Conservation (phyloP, 2,888 invertebrate species). For the Nomada ruficornis region DNA sequence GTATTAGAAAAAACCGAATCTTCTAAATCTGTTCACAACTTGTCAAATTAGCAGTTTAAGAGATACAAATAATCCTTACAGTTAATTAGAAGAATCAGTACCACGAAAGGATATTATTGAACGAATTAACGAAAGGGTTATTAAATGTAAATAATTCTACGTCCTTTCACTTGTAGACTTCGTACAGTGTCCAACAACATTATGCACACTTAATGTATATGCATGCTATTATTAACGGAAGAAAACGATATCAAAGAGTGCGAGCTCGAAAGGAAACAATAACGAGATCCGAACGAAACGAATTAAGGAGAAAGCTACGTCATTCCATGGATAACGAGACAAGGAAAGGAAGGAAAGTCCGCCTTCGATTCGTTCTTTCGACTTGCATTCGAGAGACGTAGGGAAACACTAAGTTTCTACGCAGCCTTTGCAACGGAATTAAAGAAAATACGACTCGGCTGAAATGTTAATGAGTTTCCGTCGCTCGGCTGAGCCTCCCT, state of each 20-base stretch:
- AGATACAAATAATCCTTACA: too few species aligned
- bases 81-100: too few species aligned
- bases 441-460: conserved; percentile 43
- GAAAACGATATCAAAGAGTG: not conserved
- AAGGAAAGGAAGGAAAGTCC: not conserved
- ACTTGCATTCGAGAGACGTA: conserved; percentile 33
- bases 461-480: conserved; percentile 48
- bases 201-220: too few species aligned
- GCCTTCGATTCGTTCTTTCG: conserved; percentile 18
- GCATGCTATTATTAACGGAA: too few species aligned
- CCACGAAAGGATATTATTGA: too few species aligned
- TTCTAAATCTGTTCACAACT: too few species aligned
- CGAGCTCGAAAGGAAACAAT: conserved; percentile 18
- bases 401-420: conserved; percentile 39
- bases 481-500: conserved; percentile 18
- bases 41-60: too few species aligned
- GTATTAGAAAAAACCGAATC: too few species aligned
- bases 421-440: conserved; percentile 34
- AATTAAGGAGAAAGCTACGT: conserved; percentile 27
- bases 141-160: not conserved
- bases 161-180: too few species aligned
- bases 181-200: too few species aligned
- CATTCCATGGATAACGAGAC: not conserved
- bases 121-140: not conserved
- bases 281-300: conserved; percentile 32